Evolutionary conservation across 2,797 vertebrate genomes (phyloP).

Genomic region (Mastacembelus armatus): DNA sequence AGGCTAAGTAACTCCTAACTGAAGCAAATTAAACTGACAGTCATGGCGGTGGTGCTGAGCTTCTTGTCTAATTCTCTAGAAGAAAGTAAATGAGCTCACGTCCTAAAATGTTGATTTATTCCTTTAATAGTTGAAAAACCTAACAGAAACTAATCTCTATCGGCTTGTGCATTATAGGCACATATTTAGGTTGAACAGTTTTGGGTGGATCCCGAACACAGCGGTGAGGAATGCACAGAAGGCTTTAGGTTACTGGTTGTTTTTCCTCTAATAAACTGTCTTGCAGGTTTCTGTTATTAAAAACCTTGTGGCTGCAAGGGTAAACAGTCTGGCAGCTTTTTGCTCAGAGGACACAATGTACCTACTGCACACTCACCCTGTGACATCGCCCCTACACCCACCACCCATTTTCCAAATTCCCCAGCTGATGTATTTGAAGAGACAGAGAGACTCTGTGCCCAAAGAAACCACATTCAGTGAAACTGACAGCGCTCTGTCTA

Average conservation of each 20-base stretch:
- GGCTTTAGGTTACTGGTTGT: slow-evolving; percentile 4
- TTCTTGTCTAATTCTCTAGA: too few species aligned
- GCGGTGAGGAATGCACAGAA: not conserved
- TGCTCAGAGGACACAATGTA: slow-evolving; percentile 56
- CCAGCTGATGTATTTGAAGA: slow-evolving; percentile 73
- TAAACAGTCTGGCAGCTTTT: slow-evolving; percentile 55
- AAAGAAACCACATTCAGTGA: slow-evolving; percentile 51
- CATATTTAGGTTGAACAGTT: too few species aligned
- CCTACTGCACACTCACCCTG: slow-evolving; percentile 43
- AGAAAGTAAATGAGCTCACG: too few species aligned
- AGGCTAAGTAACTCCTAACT: too few species aligned
- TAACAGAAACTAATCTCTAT: not conserved
- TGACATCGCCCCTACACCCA: slow-evolving; percentile 50
- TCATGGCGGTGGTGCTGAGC: too few species aligned
- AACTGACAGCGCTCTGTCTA: slow-evolving; percentile 61
- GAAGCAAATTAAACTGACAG: too few species aligned
- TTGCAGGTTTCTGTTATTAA: slow-evolving; percentile 25
- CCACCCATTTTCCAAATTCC: slow-evolving; percentile 68
- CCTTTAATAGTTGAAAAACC: not conserved
- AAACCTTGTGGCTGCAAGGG: slow-evolving; percentile 32
- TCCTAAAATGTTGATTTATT: not conserved
- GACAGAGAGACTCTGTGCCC: slow-evolving; percentile 73
- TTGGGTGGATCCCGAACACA: not conserved
- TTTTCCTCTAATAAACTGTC: slow-evolving; percentile 8
- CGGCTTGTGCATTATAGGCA: not conserved